Conservation (phyloP, 2,113 vertebrate species). For the Myocastor coypus region DNA sequence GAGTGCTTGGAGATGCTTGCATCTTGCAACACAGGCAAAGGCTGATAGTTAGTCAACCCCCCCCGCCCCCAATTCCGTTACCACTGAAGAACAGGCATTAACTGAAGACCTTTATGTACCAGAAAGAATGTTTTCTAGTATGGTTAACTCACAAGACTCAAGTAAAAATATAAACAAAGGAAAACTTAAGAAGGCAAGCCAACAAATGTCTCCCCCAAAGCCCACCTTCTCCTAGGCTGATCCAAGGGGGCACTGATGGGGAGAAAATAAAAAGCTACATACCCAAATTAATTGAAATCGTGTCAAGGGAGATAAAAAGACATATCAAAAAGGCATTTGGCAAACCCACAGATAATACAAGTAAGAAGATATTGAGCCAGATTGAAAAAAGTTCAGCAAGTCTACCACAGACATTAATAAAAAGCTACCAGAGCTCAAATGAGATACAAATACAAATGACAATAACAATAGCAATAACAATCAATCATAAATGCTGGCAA, state of each 20-base stretch:
- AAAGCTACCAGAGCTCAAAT: not conserved
- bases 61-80: no score
- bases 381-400: not conserved
- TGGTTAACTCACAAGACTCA: not conserved
- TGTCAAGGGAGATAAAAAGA: not conserved
- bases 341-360: not conserved
- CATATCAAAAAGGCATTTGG: not conserved
- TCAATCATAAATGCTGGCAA: not conserved
- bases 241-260: not conserved
- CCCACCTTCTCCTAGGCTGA: not conserved
- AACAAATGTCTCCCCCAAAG: not conserved
- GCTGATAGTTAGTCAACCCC: not conserved
- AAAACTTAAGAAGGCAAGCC: not conserved
- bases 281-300: not conserved
- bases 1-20: not conserved
- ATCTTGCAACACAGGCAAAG: not conserved
- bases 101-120: not conserved
- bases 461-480: not conserved
- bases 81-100: not conserved
- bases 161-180: not conserved
- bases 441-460: not conserved
- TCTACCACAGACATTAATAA: not conserved
- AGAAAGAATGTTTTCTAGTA: not conserved
- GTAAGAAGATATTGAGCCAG: not conserved
- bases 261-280: not conserved